Conservation (phyloP, 2,888 invertebrate species). For the Platypus cylindrus region DNA sequence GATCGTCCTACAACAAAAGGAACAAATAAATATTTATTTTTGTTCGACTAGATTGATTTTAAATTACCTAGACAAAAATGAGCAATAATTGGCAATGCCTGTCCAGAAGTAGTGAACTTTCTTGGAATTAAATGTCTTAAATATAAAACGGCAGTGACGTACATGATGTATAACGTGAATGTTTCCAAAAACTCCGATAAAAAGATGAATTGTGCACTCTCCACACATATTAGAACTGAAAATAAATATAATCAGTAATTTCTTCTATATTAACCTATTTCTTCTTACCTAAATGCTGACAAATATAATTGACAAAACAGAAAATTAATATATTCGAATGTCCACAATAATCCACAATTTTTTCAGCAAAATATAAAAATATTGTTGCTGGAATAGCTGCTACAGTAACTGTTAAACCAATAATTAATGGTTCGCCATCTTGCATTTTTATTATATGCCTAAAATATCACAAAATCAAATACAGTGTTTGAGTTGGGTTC, state of each 20-base stretch:
- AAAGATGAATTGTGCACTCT: constrained; percentile 50
- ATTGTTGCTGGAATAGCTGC: constrained; percentile 58
- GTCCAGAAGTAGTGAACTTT: constrained; percentile 63
- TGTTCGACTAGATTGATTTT: constrained; percentile 1
- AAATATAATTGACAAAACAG: constrained; percentile 69
- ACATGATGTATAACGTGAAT: constrained; percentile 62
- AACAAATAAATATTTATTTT: background rate
- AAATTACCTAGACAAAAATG: constrained; percentile 59
- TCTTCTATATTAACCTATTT: background rate
- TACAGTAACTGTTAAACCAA: constrained; percentile 53
- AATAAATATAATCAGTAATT: constrained; percentile 10
- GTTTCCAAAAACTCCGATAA: constrained; percentile 62
- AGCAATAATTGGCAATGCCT: constrained; percentile 64
- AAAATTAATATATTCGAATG: constrained; percentile 72
- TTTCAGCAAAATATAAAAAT: constrained; percentile 66
- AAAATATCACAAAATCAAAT: constrained; percentile 15
- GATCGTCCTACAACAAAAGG: constrained; percentile 46
- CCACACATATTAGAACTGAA: constrained; percentile 44
- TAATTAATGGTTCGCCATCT: constrained; percentile 40
- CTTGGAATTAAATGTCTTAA: constrained; percentile 69
- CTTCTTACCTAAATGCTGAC: constrained; percentile 59
- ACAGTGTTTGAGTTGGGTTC: background rate
- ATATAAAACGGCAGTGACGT: constrained; percentile 69
- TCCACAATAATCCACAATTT: constrained; percentile 70
- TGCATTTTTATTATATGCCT: constrained; percentile 50